Evolutionary conservation across 2,797 vertebrate species (phyloP).

Genomic region (Tinamus major): DNA sequence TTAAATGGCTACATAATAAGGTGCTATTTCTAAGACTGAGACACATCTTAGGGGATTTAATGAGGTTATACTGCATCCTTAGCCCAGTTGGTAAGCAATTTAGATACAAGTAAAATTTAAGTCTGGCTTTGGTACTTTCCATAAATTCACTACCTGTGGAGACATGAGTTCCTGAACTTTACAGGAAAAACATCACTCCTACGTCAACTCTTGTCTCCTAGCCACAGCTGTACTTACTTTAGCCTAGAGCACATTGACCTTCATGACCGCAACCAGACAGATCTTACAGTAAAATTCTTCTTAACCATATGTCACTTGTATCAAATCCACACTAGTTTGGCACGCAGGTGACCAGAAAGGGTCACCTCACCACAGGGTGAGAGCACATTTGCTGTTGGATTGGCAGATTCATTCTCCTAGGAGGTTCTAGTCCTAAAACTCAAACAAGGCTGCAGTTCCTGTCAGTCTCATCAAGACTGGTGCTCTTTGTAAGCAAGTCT

Average conservation of each 20-base stretch:
- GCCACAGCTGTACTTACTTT: background rate
- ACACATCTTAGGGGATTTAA: background rate
- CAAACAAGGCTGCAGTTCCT: background rate
- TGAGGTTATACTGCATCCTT: background rate
- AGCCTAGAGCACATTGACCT: background rate
- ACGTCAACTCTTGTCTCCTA: background rate
- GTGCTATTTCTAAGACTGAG: constrained; percentile 37
- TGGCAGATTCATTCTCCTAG: background rate
- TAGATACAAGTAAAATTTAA: background rate
- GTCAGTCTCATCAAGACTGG: background rate
- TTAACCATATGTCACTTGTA: background rate
- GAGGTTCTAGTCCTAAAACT: background rate
- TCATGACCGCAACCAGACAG: background rate
- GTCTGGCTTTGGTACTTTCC: background rate
- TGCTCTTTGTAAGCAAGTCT: background rate
- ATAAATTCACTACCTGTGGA: background rate
- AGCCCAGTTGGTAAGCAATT: background rate
- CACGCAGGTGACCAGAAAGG: background rate
- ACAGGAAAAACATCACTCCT: background rate
- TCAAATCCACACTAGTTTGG: accelerated
- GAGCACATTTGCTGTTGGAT: background rate
- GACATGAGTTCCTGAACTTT: background rate
- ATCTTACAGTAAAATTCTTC: background rate
- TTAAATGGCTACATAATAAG: constrained; percentile 39
- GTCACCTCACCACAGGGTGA: background rate